phyloP scores from a whole-genome alignment of 2,888 invertebrate species.

The Apomyelois bistriatella region DNA sequence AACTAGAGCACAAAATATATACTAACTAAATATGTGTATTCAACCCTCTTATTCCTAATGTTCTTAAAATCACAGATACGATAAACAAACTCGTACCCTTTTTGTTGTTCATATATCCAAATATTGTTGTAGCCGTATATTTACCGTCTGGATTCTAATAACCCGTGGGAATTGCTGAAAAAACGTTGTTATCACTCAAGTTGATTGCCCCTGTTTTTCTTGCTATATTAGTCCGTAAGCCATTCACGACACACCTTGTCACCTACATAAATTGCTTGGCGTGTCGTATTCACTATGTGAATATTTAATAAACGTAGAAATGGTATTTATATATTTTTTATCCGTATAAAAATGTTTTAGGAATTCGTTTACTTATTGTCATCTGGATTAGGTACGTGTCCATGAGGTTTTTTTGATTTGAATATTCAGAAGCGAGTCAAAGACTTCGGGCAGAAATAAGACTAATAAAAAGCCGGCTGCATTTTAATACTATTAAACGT shows the following conservation, averaged over 20 bases:
- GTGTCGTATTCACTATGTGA: constrained; percentile 41
- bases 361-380: too few relatives aligned
- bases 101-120: background rate
- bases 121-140: constrained; percentile 5
- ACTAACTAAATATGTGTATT: too few relatives aligned
- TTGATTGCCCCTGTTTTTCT: constrained; percentile 25
- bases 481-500: too few relatives aligned
- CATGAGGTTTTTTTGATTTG: too few relatives aligned
- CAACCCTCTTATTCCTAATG: background rate
- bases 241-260: constrained; percentile 18
- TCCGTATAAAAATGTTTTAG: background rate
- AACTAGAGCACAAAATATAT: background rate
- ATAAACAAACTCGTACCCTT: background rate
- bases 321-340: background rate
- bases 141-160: constrained; percentile 6
- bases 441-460: too few relatives aligned
- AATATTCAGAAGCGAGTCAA: too few relatives aligned
- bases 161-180: constrained; percentile 4
- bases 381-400: too few relatives aligned
- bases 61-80: constrained; percentile 12
- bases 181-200: constrained; percentile 17
- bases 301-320: constrained; percentile 39
- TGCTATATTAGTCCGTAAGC: constrained; percentile 22
- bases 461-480: too few relatives aligned
- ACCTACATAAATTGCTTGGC: constrained; percentile 32